Conservation (phyloP, 2,888 invertebrate species). For the Xylophagus ater region DNA sequence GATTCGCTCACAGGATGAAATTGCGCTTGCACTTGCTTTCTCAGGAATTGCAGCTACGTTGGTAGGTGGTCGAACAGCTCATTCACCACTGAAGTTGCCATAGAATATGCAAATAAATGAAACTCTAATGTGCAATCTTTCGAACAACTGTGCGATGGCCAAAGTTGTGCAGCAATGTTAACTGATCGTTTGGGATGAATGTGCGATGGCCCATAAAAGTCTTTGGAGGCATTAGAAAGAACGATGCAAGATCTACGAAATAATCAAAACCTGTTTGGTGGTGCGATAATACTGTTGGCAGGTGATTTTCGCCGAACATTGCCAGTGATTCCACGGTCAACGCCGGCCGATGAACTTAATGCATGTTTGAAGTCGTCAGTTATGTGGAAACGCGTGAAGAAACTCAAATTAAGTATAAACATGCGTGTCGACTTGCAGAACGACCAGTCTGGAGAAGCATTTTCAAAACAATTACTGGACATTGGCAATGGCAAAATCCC, state of each 20-base stretch:
- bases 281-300: conserved; percentile 17
- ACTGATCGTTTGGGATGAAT: too few species aligned
- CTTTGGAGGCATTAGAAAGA: conserved; percentile 23
- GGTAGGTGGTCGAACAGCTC: too few species aligned
- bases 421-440: conserved; percentile 14
- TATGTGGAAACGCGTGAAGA: conserved; percentile 12
- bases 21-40: too few species aligned
- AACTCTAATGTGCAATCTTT: too few species aligned
- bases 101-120: too few species aligned
- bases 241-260: conserved; percentile 21
- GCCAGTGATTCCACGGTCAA: conserved; percentile 20
- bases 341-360: conserved; percentile 20
- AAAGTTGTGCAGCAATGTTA: conserved; percentile 22
- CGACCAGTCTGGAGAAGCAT: conserved; percentile 12
- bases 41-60: too few species aligned
- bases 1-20: too few species aligned
- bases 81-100: too few species aligned
- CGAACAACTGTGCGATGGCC: too few species aligned
- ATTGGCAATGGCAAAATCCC: conserved; percentile 21
- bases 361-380: conserved; percentile 16
- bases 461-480: too few species aligned
- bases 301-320: conserved; percentile 25
- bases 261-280: conserved; percentile 15
- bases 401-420: conserved; percentile 8
- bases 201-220: too few species aligned